These are phyloP conservation scores for Nesogale talazaci DNA, from an alignment of 2,113 vertebrate genomes.

Conservation along the genomic window DNA sequence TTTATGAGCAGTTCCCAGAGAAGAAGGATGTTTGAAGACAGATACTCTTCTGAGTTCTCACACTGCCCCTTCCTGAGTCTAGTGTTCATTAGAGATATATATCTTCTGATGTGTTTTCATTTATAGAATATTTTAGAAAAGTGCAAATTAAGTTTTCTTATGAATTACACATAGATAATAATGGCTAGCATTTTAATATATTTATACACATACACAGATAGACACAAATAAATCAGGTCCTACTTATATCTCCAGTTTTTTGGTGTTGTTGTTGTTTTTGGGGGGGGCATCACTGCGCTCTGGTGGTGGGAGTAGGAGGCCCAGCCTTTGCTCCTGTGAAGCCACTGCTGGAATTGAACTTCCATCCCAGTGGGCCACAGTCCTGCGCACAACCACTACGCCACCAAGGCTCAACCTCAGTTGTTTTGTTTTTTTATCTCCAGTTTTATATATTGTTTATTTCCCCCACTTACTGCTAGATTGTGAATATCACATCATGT, in stretches of 20 bases:
- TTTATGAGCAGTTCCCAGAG: conserved; percentile 23
- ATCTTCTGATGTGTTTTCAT: background rate
- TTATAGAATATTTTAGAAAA: conserved; percentile 25
- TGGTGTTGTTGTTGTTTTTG: no score
- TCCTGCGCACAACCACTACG: no score
- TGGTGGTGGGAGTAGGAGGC: no score
- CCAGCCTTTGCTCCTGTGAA: no score
- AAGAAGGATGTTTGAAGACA: background rate
- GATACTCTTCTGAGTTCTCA: background rate
- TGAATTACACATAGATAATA: background rate
- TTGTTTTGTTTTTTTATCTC: no score
- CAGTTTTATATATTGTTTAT: background rate
- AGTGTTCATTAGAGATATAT: background rate
- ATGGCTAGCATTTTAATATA: background rate
- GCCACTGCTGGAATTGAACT: no score
- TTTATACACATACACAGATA: background rate
- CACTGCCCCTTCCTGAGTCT: background rate
- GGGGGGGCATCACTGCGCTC: no score
- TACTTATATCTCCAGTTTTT: background rate
- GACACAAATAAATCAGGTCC: background rate
- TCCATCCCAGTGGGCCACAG: no score
- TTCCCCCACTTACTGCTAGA: background rate
- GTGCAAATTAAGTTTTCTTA: background rate
- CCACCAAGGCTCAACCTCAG: no score
- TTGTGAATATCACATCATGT: background rate